phyloP scores from a whole-genome alignment of 2,797 vertebrate species.

The Pangasius sanitwongsei region DNA sequence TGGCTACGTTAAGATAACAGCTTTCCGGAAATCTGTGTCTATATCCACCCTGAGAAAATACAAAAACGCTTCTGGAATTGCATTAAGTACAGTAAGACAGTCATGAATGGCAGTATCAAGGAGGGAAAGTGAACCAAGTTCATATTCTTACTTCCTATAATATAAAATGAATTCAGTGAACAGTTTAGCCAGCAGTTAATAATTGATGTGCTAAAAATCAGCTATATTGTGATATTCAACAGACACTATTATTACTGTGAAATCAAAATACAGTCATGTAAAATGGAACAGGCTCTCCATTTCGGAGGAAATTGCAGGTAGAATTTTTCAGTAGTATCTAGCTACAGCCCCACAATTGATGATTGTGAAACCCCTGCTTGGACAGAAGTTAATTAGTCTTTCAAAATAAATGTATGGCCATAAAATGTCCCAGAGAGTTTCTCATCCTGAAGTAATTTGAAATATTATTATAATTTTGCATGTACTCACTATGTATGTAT shows the following conservation, averaged over 20 bases:
- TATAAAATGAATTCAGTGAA: not conserved
- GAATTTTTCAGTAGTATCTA: not conserved
- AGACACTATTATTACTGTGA: not conserved
- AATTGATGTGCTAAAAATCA: not conserved
- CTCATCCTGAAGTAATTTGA: not conserved
- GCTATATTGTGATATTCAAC: not conserved
- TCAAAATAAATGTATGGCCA: not conserved
- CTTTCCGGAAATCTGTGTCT: not conserved
- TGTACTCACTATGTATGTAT: not conserved
- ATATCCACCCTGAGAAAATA: slow-evolving; percentile 25
- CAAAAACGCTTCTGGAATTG: not conserved
- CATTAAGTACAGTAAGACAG: not conserved
- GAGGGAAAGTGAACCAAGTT: not conserved
- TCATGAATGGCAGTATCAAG: not conserved
- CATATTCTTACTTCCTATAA: not conserved
- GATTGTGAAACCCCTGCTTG: not conserved
- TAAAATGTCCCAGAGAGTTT: not conserved
- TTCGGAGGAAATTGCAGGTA: not conserved
- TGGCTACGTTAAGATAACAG: slow-evolving; percentile 12
- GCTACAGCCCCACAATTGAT: not conserved
- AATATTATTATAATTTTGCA: not conserved
- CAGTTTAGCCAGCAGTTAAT: not conserved
- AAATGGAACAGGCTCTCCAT: not conserved
- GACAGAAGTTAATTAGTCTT: not conserved
- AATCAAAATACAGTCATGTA: not conserved